These are phyloP conservation scores for Ectemnius lituratus DNA, from an alignment of 2,888 invertebrate genomes.

Conservation along the genomic window DNA sequence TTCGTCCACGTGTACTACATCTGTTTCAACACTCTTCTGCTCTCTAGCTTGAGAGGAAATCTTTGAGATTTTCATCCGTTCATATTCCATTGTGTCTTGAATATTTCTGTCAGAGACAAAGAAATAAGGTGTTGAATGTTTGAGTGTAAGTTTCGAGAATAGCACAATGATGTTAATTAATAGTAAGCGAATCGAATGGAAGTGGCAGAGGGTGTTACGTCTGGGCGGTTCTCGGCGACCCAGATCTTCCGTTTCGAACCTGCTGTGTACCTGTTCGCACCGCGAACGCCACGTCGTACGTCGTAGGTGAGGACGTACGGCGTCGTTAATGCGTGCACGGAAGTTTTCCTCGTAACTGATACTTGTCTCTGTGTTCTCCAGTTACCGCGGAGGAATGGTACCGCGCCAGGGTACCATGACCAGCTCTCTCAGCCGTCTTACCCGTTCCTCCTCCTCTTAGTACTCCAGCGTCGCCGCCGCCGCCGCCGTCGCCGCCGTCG, in stretches of 20 bases:
- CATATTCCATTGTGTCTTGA: no score
- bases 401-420: constrained; percentile 60
- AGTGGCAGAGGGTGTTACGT: constrained; percentile 8
- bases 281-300: constrained; percentile 46
- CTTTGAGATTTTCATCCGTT: no score
- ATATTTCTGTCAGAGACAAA: no score
- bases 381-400: constrained; percentile 70
- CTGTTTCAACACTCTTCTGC: neutral
- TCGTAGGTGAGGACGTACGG: constrained; percentile 57
- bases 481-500: constrained; percentile 31
- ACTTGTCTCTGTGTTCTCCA: constrained; percentile 70
- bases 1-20: constrained; percentile 41
- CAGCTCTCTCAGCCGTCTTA: constrained; percentile 49
- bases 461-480: constrained; percentile 60
- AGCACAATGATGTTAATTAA: constrained; percentile 33
- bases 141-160: no score
- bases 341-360: constrained; percentile 75
- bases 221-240: constrained; percentile 41
- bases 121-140: no score
- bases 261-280: constrained; percentile 58
- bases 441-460: constrained; percentile 48
- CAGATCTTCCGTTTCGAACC: constrained; percentile 57
- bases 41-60: no score
- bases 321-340: constrained; percentile 67
- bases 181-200: constrained; percentile 32